A percentile compares a stretch with the other conserved stretches of the same genome.
phyloP scores from a whole-genome alignment of 2,113 vertebrate species.

The Neotragus moschatus region DNA sequence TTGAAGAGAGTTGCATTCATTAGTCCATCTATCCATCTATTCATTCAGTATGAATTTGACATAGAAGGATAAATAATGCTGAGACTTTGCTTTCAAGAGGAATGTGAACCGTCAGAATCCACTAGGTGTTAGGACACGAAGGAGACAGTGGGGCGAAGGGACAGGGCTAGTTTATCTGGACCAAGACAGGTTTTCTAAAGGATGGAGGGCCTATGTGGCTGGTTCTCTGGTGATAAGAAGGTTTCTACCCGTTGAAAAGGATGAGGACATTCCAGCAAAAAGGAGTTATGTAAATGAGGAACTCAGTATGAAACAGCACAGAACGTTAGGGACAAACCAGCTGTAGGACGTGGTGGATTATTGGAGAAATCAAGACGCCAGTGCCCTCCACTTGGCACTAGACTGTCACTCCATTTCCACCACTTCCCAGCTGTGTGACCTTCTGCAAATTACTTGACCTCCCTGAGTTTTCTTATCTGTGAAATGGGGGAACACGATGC shows the following conservation, averaged over 20 bases:
- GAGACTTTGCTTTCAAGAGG: background rate
- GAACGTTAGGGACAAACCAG: background rate
- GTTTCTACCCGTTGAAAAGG: background rate
- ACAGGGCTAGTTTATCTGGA: background rate
- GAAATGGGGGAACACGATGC: background rate
- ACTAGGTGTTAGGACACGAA: background rate
- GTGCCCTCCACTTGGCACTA: background rate
- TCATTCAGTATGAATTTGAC: background rate
- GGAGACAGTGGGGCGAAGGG: background rate
- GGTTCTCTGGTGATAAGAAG: background rate
- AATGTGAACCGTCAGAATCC: background rate
- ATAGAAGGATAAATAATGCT: background rate
- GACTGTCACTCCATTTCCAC: background rate
- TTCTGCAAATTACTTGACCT: background rate
- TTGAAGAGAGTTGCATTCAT: background rate
- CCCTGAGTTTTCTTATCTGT: constrained; percentile 6
- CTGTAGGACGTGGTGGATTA: background rate
- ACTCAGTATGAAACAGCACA: background rate
- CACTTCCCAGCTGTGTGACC: background rate
- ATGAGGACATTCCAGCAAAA: background rate
- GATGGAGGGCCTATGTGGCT: background rate
- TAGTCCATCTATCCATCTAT: background rate
- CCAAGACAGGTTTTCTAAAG: background rate
- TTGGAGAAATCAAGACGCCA: background rate
- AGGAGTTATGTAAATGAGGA: background rate